Evolutionary conservation across 1,140 invertebrate genomes (phyloP).

Genomic region (Drosophila triauraria): DNA sequence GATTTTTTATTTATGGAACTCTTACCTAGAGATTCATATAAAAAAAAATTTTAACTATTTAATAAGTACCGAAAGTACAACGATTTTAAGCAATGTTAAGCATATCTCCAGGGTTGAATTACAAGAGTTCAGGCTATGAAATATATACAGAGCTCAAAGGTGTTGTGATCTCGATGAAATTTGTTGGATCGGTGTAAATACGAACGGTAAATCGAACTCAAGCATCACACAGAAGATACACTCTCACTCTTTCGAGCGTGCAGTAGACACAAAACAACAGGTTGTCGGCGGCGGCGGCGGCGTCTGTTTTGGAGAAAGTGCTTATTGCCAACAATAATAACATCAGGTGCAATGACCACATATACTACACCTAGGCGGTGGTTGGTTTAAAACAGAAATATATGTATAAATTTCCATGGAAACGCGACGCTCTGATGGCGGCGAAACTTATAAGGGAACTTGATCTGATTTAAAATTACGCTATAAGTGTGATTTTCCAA

Average conservation of each 20-base stretch:
- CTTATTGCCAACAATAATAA: constrained; percentile 40
- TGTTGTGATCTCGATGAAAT: constrained; percentile 2
- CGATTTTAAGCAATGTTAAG: neutral
- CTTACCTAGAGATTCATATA: too few species aligned
- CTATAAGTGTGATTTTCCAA: constrained; percentile 22
- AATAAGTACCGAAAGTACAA: neutral
- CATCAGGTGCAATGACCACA: constrained; percentile 49
- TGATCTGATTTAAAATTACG: constrained; percentile 34
- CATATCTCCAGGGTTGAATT: too few species aligned
- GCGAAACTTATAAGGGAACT: constrained; percentile 28
- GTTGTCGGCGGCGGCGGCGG: constrained; percentile 29
- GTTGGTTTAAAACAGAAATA: constrained; percentile 16
- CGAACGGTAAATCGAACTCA: constrained; percentile 25
- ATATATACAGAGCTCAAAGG: neutral
- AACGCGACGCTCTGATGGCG: constrained; percentile 18
- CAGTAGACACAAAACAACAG: constrained; percentile 31
- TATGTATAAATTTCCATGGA: constrained; percentile 32
- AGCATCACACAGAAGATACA: constrained; percentile 35
- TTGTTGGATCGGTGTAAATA: constrained; percentile 21
- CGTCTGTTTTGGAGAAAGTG: constrained; percentile 43
- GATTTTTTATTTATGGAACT: too few species aligned
- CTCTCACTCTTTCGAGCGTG: constrained; percentile 41
- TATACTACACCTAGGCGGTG: constrained; percentile 21
- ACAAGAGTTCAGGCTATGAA: neutral
- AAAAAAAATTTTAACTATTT: neutral